Base-by-base conservation (phyloP, 2,888 invertebrate species). In the Hydroisotoma schaefferi region DNA sequence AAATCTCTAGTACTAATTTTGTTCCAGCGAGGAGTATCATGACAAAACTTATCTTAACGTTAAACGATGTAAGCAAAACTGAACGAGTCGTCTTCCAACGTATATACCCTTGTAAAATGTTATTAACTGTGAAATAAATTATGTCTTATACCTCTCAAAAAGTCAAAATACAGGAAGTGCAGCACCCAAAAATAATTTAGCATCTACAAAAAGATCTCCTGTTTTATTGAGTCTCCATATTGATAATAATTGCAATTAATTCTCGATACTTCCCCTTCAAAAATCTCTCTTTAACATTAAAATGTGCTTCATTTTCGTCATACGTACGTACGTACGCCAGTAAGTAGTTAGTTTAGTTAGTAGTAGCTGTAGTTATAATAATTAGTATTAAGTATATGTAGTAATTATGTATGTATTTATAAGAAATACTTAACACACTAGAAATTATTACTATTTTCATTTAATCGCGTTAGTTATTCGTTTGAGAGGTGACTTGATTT, bases 121-220 rank as follows among this genome's bases (percentile, higher is more conserved):
- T n/a, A n/a, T n/a, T n/a, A n/a, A n/a, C n/a, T n/a, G n/a, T n/a
- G n/a, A n/a, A n/a, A n/a, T n/a, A n/a, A n/a, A n/a, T n/a, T n/a
- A n/a, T n/a, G n/a, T n/a, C n/a, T n/a, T n/a, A n/a, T n/a, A n/a
- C n/a, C n/a, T n/a, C n/a, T n/a, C n/a, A n/a, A n/a, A n/a, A n/a
- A n/a, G n/a, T n/a, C n/a, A n/a, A n/a, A n/a, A n/a, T n/a, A n/a
- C n/a, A n/a, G n/a, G n/a, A n/a, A n/a, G n/a, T n/a, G n/a, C n/a
- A n/a, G n/a, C n/a, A n/a, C 3, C 15, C 40, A 40, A 40, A 4
- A 20, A 48, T 28, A 38, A 29, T 29, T 56, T 56, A 48, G 56
- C 56, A 56, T 48, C 57, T 57, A 57, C 57, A 57, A 57, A 57
- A 57, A 57, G 51, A 49, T 57, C 38, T 56, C 48, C 57, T 49